A percentile compares a stretch with the other conserved stretches of the same genome.
These are phyloP conservation scores for Euborellia annulipes DNA, from an alignment of 1,140 invertebrate species.

Conservation along the genomic window DNA sequence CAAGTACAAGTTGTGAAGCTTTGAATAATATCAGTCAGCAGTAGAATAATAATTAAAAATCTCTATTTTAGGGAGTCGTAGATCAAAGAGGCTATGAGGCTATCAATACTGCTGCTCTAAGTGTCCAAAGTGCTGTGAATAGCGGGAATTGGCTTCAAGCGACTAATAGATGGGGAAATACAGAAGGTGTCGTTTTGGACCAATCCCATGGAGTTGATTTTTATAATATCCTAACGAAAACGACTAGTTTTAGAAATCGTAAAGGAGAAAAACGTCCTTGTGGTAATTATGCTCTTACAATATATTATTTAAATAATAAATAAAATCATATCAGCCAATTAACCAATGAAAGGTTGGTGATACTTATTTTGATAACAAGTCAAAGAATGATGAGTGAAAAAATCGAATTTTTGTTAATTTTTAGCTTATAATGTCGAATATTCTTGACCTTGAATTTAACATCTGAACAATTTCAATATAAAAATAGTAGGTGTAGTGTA, in stretches of 20 bases:
- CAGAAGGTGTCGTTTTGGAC: slow-evolving; percentile 38
- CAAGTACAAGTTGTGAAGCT: no score
- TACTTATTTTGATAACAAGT: no score
- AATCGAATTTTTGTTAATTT: no score
- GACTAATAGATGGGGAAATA: slow-evolving; percentile 42
- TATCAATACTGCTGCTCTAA: slow-evolving; percentile 32
- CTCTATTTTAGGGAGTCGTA: slow-evolving; percentile 38
- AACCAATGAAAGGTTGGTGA: no score
- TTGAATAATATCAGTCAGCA: no score
- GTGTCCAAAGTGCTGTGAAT: slow-evolving; percentile 34
- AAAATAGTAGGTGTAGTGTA: no score
- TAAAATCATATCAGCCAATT: no score
- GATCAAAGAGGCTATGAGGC: slow-evolving; percentile 38
- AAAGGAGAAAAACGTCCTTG: slow-evolving; percentile 26
- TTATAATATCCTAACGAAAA: slow-evolving; percentile 50
- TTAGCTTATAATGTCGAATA: no score
- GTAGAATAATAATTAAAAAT: no score
- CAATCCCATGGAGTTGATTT: slow-evolving; percentile 52
- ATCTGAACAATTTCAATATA: no score
- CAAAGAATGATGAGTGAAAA: no score
- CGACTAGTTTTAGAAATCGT: slow-evolving; percentile 5
- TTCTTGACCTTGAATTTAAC: no score
- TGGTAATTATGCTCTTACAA: slow-evolving; percentile 32
- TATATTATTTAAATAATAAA: slow-evolving; percentile 31
- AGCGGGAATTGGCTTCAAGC: slow-evolving; percentile 36